These are phyloP conservation scores for Entomobrya multifasciata DNA, from an alignment of 2,888 invertebrate species.

Conservation along the genomic window DNA sequence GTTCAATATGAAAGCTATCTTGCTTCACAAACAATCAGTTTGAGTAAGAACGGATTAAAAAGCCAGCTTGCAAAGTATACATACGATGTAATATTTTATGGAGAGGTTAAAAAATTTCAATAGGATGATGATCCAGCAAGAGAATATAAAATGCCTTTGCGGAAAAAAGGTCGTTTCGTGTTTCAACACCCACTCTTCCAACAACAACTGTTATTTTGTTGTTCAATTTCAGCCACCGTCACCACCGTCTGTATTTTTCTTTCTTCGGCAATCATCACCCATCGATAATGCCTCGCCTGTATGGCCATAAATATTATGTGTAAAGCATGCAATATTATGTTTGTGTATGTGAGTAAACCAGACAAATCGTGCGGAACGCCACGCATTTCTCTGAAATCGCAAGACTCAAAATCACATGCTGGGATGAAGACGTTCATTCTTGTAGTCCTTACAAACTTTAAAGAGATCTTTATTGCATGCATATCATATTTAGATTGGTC, in stretches of 20 bases:
- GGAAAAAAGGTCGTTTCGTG: conserved; percentile 62
- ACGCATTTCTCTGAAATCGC: conserved; percentile 9
- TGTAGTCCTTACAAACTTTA: neutral
- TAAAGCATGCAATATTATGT: neutral
- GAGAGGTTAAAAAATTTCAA: too few relatives aligned
- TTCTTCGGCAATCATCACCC: conserved; percentile 50
- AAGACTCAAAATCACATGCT: conserved; percentile 14
- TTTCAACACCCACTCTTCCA: conserved; percentile 72
- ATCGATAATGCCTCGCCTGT: conserved; percentile 32
- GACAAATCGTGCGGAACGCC: conserved; percentile 50
- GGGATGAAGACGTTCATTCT: conserved; percentile 38
- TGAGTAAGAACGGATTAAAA: too few relatives aligned
- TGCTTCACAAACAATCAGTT: too few relatives aligned
- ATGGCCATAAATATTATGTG: neutral
- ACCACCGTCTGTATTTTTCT: conserved; percentile 30
- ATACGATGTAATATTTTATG: too few relatives aligned
- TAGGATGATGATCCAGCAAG: neutral
- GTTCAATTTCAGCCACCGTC: conserved; percentile 59
- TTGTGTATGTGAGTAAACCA: conserved; percentile 34
- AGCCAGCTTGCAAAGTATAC: too few relatives aligned
- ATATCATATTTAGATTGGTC: neutral
- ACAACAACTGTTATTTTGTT: conserved; percentile 54
- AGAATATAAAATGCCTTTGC: conserved; percentile 25
- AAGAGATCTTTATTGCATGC: conserved; percentile 16
- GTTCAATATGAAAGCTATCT: too few relatives aligned